Evolutionary conservation across 53 echinoderm and acorn worm species (phyloP), one percentile per base, ranked within the genome.

Genomic region (Echinarachnius parma): DNA sequence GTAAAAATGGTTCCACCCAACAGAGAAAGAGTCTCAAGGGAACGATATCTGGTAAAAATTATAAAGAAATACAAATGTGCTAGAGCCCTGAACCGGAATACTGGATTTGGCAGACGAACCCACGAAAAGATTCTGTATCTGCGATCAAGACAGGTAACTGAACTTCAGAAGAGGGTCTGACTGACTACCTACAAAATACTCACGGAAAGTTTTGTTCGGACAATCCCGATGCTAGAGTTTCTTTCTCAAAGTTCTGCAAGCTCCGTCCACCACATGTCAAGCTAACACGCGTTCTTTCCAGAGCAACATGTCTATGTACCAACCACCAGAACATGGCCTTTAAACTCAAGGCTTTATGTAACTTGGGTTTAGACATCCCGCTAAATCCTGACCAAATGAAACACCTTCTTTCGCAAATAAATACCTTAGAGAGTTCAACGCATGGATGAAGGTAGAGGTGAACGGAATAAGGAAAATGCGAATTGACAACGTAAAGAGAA

Each of bases 321-420:
- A 52, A 9, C 30, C 70, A 70, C 27, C 70, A 70, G 52, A 70
- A 70, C 48, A 70, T 70, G 32, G 70, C 70, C 25, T 50, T 70
- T 19, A 70, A 70, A 31, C 27, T 70, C 4, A 49, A 46, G 14
- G 48, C 50, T 29, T 52, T 70, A 47, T 30, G 31, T 22, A 50
- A 30, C 28, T 10, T 70, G 28, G 70, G 53, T 28, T 21, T 70
- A 8, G 46, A 70, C 53, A 52, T 70, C 46, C 31, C 70, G 15
- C n/a, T 47, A 70, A 70, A 70, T 24, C 70, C 70, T 28, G 53
- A 70, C 20, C 31, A 48, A 4, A 23, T 23, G 58, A 57, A 14
- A 3, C 19, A 57, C 58, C 58, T 23, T 20, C 22, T 23, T 2
- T 2, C 58, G 28, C 19, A 57, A 13, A 57, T 57, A 28, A 57